Conservation (phyloP, 2,113 vertebrate genomes). For the Barnardius zonarius region DNA sequence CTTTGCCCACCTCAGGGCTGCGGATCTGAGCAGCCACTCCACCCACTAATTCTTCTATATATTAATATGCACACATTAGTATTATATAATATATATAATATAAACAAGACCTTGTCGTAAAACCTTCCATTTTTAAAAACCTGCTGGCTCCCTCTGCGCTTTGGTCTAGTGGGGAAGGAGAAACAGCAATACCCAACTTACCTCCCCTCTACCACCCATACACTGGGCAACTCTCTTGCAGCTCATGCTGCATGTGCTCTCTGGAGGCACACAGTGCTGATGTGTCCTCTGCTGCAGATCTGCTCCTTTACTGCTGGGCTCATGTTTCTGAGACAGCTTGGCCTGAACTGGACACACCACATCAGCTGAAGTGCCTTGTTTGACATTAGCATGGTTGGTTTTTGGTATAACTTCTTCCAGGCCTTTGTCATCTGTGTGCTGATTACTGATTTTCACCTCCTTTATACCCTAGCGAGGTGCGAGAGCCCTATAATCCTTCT, state of each 20-base stretch:
- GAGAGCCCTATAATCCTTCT: background rate
- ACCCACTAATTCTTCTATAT: background rate
- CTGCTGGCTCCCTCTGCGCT: background rate
- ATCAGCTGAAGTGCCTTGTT: background rate
- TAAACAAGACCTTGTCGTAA: background rate
- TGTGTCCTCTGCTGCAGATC: background rate
- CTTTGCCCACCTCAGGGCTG: background rate
- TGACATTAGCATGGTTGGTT: rapidly evolving
- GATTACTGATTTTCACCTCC: background rate
- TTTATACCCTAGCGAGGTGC: background rate
- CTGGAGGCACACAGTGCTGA: rapidly evolving
- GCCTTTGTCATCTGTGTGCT: background rate
- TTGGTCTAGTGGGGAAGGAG: background rate
- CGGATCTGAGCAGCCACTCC: background rate
- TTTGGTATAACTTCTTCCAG: background rate
- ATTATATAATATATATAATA: background rate
- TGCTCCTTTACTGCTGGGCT: background rate
- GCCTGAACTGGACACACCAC: background rate
- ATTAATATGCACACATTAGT: background rate
- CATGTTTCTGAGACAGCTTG: background rate
- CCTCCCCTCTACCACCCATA: background rate
- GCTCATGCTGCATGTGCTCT: background rate
- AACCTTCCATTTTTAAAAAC: background rate
- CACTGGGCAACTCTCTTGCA: background rate
- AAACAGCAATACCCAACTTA: background rate